Conservation (phyloP, 1,140 invertebrate genomes). For the Temnothorax longispinosus region DNA sequence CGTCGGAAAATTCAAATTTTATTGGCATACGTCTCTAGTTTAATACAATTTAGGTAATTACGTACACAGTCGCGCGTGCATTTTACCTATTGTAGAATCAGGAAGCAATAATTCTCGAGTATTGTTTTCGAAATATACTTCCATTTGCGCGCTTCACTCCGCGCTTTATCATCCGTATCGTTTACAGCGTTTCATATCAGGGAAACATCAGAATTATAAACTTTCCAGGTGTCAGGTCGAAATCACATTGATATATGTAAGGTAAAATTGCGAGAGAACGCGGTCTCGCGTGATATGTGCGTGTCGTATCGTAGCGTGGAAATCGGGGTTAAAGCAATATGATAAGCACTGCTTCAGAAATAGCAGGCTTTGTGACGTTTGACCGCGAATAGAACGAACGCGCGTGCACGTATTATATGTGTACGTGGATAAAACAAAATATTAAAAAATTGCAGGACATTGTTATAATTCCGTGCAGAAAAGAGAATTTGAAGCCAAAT, state of each 20-base stretch:
- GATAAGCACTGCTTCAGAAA: constrained; percentile 34
- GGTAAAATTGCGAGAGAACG: constrained; percentile 36
- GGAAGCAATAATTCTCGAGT: no score
- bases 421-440: neutral
- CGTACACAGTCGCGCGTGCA: no score
- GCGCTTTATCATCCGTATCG: neutral
- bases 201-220: constrained; percentile 11
- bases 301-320: constrained; percentile 28
- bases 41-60: no score
- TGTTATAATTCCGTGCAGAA: neutral
- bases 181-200: constrained; percentile 12
- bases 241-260: constrained; percentile 27
- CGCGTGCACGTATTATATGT: neutral
- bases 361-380: constrained; percentile 10
- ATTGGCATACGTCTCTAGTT: no score
- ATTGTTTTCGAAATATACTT: no score
- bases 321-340: constrained; percentile 41
- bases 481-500: neutral
- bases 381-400: neutral
- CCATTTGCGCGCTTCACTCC: neutral
- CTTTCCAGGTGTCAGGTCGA: constrained; percentile 13
- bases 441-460: neutral
- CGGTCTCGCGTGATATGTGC: constrained; percentile 22
- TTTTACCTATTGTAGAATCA: no score
- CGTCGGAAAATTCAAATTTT: no score